Evolutionary conservation across 2,113 vertebrate genomes (phyloP).

Genomic region (Lasiurus cinereus): DNA sequence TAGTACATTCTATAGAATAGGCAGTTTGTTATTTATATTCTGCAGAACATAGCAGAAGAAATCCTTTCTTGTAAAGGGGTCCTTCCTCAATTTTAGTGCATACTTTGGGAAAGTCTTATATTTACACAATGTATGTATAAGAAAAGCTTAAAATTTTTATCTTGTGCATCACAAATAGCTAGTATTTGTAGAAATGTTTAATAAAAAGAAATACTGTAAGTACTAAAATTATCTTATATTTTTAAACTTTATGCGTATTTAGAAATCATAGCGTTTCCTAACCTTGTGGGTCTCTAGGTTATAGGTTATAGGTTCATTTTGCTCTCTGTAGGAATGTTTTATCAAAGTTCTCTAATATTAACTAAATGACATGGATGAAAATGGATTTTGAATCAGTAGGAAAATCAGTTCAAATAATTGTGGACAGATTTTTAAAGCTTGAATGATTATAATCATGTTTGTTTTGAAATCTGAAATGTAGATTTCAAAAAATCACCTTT

Average conservation of each 20-base stretch:
- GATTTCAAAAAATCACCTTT: not conserved
- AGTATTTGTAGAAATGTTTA: slow-evolving; percentile 16
- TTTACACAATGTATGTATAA: not conserved
- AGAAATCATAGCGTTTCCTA: slow-evolving; percentile 12
- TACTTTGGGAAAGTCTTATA: not conserved
- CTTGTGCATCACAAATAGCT: not conserved
- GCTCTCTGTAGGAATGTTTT: not conserved
- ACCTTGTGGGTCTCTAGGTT: not conserved
- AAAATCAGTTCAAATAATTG: slow-evolving; percentile 23
- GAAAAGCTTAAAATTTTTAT: slow-evolving; percentile 8
- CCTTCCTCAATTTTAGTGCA: not conserved
- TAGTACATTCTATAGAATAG: not conserved
- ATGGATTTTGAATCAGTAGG: slow-evolving; percentile 31
- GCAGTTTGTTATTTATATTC: not conserved
- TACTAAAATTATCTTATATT: slow-evolving; percentile 28
- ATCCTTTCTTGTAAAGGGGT: not conserved
- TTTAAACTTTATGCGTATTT: slow-evolving; percentile 42
- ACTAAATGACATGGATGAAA: slow-evolving; percentile 27
- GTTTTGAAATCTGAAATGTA: slow-evolving; percentile 33
- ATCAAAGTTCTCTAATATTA: not conserved
- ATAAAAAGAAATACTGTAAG: slow-evolving; percentile 4
- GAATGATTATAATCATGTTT: slow-evolving; percentile 28
- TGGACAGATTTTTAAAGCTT: not conserved
- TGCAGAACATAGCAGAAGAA: not conserved
- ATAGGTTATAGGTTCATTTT: slow-evolving; percentile 34